Evolutionary conservation across 2,797 vertebrate genomes (phyloP).

Genomic region (Tragopan temminckii): DNA sequence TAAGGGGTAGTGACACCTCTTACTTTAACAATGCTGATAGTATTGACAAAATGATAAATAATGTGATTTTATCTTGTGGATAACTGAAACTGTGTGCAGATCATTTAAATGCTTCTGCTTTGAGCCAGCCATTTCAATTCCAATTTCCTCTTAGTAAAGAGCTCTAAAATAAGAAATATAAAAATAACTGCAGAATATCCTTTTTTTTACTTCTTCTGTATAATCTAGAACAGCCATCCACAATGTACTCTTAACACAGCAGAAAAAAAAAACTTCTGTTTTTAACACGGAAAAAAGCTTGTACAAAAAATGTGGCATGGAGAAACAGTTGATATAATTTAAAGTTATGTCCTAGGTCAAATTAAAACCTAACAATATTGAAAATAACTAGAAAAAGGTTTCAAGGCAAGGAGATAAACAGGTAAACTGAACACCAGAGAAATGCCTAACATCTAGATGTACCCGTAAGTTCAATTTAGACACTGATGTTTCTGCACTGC

Average conservation of each 20-base stretch:
- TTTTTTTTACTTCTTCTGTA: not conserved
- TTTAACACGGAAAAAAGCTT: not conserved
- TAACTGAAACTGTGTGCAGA: not conserved
- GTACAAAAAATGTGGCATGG: slow-evolving; percentile 27
- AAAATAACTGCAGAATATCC: not conserved
- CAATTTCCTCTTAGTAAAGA: not conserved
- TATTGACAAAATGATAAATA: not conserved
- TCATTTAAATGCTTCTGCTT: not conserved
- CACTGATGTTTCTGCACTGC: not conserved
- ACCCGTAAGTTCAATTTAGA: not conserved
- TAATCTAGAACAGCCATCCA: not conserved
- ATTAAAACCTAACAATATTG: not conserved
- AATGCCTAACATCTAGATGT: not conserved
- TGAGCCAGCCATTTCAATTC: not conserved
- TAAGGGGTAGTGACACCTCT: not conserved
- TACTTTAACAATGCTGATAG: not conserved
- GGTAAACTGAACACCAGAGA: not conserved
- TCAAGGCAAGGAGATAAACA: not conserved
- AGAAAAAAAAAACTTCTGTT: not conserved
- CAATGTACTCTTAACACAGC: not conserved
- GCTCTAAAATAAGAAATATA: not conserved
- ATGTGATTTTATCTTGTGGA: not conserved
- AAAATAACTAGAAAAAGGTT: slow-evolving; percentile 1
- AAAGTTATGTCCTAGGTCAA: slow-evolving; percentile 30
- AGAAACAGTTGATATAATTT: slow-evolving; percentile 28